Conservation (phyloP, 2,797 vertebrate genomes). For the Lemur catta region DNA sequence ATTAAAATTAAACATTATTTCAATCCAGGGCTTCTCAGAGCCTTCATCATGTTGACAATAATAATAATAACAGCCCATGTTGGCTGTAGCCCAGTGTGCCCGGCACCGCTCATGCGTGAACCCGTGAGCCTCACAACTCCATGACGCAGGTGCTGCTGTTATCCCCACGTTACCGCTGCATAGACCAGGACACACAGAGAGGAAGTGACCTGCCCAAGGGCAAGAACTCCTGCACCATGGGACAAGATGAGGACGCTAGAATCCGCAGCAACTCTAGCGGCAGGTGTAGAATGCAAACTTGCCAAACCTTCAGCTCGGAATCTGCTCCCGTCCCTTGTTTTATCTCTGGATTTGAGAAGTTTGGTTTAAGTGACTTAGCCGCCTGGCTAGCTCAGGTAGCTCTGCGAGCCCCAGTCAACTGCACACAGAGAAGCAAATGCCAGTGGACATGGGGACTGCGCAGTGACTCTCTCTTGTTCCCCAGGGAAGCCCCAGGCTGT, state of each 20-base stretch:
- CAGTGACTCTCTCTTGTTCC: not conserved
- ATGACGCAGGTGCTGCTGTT: accelerated
- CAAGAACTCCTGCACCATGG: not conserved
- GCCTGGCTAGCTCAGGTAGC: not conserved
- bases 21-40: not conserved
- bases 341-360: not conserved
- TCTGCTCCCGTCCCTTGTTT: not conserved
- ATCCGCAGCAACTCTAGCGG: too few relatives aligned
- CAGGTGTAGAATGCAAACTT: accelerated
- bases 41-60: not conserved
- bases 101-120: accelerated
- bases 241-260: not conserved
- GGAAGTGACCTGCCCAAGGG: not conserved
- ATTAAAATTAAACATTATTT: slow-evolving; percentile 14
- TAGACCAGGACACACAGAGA: not conserved
- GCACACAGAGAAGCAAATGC: not conserved
- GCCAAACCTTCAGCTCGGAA: not conserved
- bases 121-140: not conserved
- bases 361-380: not conserved
- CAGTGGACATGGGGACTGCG: not conserved
- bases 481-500: not conserved
- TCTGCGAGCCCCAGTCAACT: not conserved
- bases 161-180: not conserved
- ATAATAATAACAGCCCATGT: too few relatives aligned
- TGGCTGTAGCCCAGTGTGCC: accelerated